phyloP scores from a whole-genome alignment of 2,113 vertebrate species.

The Eurypyga helias region DNA sequence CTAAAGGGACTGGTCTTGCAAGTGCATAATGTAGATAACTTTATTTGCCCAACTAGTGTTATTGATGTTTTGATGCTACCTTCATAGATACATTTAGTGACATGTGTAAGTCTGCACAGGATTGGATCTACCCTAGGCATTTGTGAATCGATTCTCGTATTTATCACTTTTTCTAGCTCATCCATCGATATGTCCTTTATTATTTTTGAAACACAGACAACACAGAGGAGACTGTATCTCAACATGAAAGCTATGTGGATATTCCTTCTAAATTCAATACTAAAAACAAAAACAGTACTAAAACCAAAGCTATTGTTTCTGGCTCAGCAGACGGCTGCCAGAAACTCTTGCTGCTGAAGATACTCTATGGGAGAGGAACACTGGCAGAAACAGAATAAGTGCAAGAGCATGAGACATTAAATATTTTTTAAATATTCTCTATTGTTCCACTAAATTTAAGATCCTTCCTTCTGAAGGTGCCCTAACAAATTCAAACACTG shows the following conservation, averaged over 20 bases:
- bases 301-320: not conserved
- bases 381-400: not conserved
- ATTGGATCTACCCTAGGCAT: not conserved
- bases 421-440: not conserved
- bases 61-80: not conserved
- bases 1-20: not conserved
- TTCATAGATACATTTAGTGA: not conserved
- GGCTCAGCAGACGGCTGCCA: not conserved
- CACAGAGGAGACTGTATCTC: not conserved
- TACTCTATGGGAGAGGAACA: not conserved
- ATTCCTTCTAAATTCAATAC: not conserved
- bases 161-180: not conserved
- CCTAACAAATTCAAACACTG: not conserved
- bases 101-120: not conserved
- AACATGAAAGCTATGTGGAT: not conserved
- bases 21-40: not conserved
- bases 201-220: conserved; percentile 16
- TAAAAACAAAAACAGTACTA: too few species aligned
- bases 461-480: not conserved
- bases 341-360: not conserved
- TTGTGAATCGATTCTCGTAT: not conserved
- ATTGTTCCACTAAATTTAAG: not conserved
- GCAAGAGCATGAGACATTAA: not conserved
- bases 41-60: not conserved
- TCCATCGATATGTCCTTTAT: not conserved